Conservation (phyloP, 2,888 invertebrate genomes). For the Apotomis capreana region DNA sequence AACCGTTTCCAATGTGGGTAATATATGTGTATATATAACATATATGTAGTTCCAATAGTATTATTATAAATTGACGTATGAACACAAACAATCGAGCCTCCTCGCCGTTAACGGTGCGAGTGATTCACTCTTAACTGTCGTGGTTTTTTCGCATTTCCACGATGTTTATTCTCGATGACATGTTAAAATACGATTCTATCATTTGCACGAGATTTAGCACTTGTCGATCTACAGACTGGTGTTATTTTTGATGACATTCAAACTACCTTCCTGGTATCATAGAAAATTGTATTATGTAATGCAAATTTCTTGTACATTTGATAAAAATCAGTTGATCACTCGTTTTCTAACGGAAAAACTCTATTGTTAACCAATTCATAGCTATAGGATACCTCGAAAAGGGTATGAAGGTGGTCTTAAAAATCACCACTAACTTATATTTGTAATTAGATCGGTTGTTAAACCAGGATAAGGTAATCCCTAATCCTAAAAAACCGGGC, state of each 20-base stretch:
- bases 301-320: background rate
- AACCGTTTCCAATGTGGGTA: conserved; percentile 4
- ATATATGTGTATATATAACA: background rate
- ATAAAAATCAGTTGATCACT: background rate
- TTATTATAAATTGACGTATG: conserved; percentile 34
- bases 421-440: conserved; percentile 17
- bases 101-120: conserved; percentile 72
- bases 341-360: background rate
- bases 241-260: conserved; percentile 34
- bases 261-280: conserved; percentile 22
- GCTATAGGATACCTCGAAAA: background rate
- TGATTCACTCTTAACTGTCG: conserved; percentile 79
- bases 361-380: background rate
- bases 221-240: conserved; percentile 12
- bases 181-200: conserved; percentile 62
- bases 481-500: conserved; percentile 20
- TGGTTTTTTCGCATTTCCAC: conserved; percentile 67
- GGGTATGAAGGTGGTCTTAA: background rate
- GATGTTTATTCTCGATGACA: conserved; percentile 68
- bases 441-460: conserved; percentile 6
- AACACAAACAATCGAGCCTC: conserved; percentile 48
- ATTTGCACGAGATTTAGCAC: conserved; percentile 46
- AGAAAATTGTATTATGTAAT: background rate
- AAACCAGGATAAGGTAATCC: conserved; percentile 12
- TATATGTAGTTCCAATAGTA: conserved; percentile 12